A percentile compares a stretch with the other conserved stretches of the same genome.
Conservation (phyloP, 2,113 vertebrate genomes). For the Dermatemys mawii region DNA sequence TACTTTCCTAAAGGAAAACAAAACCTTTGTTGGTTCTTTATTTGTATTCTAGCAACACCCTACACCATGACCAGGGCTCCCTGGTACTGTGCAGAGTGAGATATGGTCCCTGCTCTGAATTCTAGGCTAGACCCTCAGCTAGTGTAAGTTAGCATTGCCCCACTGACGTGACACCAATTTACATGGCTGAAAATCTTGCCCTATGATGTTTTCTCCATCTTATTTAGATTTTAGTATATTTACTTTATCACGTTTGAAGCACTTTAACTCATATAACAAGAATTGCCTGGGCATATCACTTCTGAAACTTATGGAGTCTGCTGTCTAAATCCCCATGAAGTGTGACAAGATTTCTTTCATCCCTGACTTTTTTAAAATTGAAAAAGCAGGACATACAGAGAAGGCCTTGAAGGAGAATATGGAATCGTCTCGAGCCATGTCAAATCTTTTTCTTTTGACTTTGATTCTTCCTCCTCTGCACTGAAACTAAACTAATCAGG, state of each 20-base stretch:
- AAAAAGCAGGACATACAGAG: background rate
- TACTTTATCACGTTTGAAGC: background rate
- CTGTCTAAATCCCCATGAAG: background rate
- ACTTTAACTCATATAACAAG: conserved; percentile 5
- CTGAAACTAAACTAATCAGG: conserved; percentile 1
- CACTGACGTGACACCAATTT: background rate
- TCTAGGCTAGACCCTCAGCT: background rate
- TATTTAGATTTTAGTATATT: background rate
- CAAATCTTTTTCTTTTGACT: background rate
- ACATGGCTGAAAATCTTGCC: background rate
- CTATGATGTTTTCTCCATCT: background rate
- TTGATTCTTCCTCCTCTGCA: background rate
- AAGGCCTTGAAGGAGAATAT: background rate
- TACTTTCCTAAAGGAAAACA: background rate
- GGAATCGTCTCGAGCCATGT: background rate
- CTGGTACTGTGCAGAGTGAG: background rate
- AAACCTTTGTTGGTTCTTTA: background rate
- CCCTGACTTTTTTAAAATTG: background rate
- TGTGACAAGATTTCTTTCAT: conserved; percentile 13
- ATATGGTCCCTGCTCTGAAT: background rate
- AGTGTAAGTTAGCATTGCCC: background rate
- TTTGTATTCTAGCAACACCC: background rate
- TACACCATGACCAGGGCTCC: background rate
- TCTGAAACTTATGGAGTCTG: background rate
- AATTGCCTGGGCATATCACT: background rate